phyloP scores from a whole-genome alignment of 1,140 invertebrate genomes.

The Spodoptera frugiperda region DNA sequence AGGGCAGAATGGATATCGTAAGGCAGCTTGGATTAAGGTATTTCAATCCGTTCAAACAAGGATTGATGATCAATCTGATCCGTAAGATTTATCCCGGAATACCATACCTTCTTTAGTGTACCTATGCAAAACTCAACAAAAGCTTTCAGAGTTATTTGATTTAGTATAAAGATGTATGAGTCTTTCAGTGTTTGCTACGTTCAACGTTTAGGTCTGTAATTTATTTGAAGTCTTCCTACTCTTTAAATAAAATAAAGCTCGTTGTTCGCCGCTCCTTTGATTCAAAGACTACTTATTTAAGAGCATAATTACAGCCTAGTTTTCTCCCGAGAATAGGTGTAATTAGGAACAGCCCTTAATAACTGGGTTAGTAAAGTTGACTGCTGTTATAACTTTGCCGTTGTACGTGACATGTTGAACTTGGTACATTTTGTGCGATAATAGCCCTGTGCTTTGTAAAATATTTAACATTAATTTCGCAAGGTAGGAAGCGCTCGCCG shows the following conservation, averaged over 20 bases:
- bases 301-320: not conserved
- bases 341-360: conserved; percentile 25
- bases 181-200: too few relatives aligned
- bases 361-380: conserved; percentile 37
- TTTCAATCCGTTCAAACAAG: too few relatives aligned
- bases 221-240: not conserved
- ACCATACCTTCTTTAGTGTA: too few relatives aligned
- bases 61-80: too few relatives aligned
- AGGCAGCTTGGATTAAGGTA: too few relatives aligned
- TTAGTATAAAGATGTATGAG: too few relatives aligned
- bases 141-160: too few relatives aligned
- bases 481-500: conserved; percentile 50
- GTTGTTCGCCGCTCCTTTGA: not conserved
- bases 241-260: not conserved
- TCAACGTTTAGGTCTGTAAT: too few relatives aligned
- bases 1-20: too few relatives aligned
- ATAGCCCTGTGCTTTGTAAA: conserved; percentile 38
- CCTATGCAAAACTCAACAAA: too few relatives aligned
- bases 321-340: conserved; percentile 14
- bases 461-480: conserved; percentile 62
- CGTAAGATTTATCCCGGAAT: too few relatives aligned
- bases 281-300: conserved; percentile 2
- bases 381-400: conserved; percentile 33
- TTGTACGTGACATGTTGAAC: conserved; percentile 23
- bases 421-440: conserved; percentile 37